phyloP scores from a whole-genome alignment of 2,888 invertebrate species.

The Lasioglossum morio region DNA sequence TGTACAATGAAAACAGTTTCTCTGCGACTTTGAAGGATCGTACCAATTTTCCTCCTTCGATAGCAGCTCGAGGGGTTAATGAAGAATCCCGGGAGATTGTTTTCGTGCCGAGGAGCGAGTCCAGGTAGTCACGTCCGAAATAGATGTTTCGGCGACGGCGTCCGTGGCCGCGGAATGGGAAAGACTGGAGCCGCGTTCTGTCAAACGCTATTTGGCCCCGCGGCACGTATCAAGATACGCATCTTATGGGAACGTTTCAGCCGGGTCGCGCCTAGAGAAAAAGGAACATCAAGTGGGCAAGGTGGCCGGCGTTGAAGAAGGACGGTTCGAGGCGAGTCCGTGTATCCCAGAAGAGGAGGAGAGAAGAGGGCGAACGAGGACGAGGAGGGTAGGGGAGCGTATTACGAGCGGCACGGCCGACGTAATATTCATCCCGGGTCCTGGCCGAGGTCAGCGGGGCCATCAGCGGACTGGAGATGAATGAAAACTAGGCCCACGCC shows the following conservation, averaged over 20 bases:
- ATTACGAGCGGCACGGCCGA: slow-evolving; percentile 72
- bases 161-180: slow-evolving; percentile 30
- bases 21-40: not conserved
- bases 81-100: not conserved
- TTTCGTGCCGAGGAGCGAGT: not conserved
- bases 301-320: slow-evolving; percentile 49
- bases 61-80: not conserved
- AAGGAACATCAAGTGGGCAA: slow-evolving; percentile 26
- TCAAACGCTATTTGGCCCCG: slow-evolving; percentile 76
- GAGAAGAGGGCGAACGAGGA: slow-evolving; percentile 17
- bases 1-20: not conserved
- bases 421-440: slow-evolving; percentile 82
- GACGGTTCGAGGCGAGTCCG: slow-evolving; percentile 15
- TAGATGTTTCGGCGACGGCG: slow-evolving; percentile 42
- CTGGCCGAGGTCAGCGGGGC: slow-evolving; percentile 79
- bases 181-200: slow-evolving; percentile 50
- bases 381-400: slow-evolving; percentile 45
- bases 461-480: slow-evolving; percentile 80
- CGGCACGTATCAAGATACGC: slow-evolving; percentile 78
- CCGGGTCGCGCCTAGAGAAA: slow-evolving; percentile 60
- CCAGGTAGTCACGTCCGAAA: slow-evolving; percentile 45
- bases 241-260: slow-evolving; percentile 78
- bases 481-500: slow-evolving; percentile 79
- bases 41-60: not conserved
- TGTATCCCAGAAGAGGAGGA: slow-evolving; percentile 17